Base-by-base conservation (phyloP, 1,140 invertebrate genomes). In the Archegozetes longisetosus region DNA sequence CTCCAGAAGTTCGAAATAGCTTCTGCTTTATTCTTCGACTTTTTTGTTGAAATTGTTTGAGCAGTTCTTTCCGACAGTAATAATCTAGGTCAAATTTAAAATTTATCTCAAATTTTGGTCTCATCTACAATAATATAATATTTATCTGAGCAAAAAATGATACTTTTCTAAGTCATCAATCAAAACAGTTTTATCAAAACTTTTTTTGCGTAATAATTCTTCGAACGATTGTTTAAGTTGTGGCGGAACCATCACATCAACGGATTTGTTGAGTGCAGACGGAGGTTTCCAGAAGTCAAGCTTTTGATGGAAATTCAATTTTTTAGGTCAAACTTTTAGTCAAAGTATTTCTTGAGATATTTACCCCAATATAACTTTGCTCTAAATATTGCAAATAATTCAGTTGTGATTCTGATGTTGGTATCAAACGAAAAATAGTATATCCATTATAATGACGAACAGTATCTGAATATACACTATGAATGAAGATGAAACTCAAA, bases 171-270 rank as follows among this genome's bases (percentile, higher is more conserved):
- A 40, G 17, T 40, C 32, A 40, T 40, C 17, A 40, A 40, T 40
- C 17, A 40, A 40, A 40, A 40, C 32, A 40, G 6, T 40, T 40
- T 40, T 40, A 9, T 40, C 32, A 17, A 9, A 6, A 6, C 6
- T 6, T 40, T 40, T 17, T 40, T 40, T 17, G 32, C 17, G 6
- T 9, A 40, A 40, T 17, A 40, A 9, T 40, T 40, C 32, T 9
- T 40, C 17, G 32, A 40, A 40, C 17, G 32, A 9, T 40, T 71
- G 66, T 1, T 81, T 65, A 48, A 82, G 71, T 32, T 79, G 77
- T 13, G 82, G 82, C 2, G 82, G 78, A 23, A 85, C 77, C 22
- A 86, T 74, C 1, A 86, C 71, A 66, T 87, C 84, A 0, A 81
- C 80, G 25, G 80, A 77, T 46, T 79, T 75, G 61, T 80, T 84